A percentile compares a stretch with the other conserved stretches of the same genome.
Conservation (phyloP, 2,888 invertebrate species). For the Amphipoea oculea region DNA sequence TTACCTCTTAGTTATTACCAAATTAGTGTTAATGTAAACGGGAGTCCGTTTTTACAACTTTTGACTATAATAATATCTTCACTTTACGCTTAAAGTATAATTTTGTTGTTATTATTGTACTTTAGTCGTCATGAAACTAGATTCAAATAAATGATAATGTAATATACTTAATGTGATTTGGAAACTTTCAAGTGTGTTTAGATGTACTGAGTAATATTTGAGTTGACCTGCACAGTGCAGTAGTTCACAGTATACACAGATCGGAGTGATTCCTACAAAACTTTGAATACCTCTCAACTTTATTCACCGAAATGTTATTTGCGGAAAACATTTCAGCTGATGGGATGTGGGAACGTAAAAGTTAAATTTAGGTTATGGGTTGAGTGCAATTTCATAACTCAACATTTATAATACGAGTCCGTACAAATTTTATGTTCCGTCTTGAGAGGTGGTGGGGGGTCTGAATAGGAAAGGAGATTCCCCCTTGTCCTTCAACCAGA, state of each 20-base stretch:
- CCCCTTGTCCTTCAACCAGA: slow-evolving; percentile 26
- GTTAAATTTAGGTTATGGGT: slow-evolving; percentile 37
- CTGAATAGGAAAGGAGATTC: not conserved
- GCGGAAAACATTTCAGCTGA: slow-evolving; percentile 46
- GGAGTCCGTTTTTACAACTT: slow-evolving; percentile 11
- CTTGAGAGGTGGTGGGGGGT: not conserved
- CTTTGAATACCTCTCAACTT: slow-evolving; percentile 32
- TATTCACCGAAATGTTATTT: slow-evolving; percentile 32
- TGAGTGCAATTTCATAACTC: slow-evolving; percentile 50
- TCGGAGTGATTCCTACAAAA: slow-evolving; percentile 26
- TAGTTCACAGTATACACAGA: not conserved
- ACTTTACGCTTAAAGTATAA: not conserved
- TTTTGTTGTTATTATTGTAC: slow-evolving; percentile 5
- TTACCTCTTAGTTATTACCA: slow-evolving; percentile 39
- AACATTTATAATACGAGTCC: slow-evolving; percentile 24
- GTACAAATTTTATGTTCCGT: slow-evolving; percentile 45
- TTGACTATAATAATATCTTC: not conserved
- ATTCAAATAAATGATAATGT: not conserved
- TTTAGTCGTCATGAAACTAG: not conserved
- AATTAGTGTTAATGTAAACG: slow-evolving; percentile 39
- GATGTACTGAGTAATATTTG: not conserved
- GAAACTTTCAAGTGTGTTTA: slow-evolving; percentile 21
- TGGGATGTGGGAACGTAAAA: slow-evolving; percentile 43
- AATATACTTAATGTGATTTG: slow-evolving; percentile 2
- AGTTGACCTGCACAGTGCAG: slow-evolving; percentile 14